phyloP scores from a whole-genome alignment of 2,888 invertebrate genomes.

The Eueremaeus valkanovi region DNA sequence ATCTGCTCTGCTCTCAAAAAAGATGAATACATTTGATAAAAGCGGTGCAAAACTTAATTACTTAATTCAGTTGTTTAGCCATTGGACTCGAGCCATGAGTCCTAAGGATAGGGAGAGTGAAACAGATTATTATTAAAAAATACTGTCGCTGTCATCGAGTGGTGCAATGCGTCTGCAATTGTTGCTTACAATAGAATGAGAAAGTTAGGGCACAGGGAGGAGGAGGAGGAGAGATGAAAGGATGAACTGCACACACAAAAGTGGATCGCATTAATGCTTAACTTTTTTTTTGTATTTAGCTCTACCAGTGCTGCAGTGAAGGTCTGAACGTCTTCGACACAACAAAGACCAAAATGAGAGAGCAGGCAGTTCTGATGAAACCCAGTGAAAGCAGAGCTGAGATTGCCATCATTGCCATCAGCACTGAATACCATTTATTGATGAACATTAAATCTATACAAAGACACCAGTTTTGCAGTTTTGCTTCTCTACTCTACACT shows the following conservation, averaged over 20 bases:
- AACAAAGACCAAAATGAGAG: slow-evolving; percentile 32
- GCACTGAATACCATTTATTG: slow-evolving; percentile 35
- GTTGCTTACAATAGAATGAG: slow-evolving; percentile 21
- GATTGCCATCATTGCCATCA: slow-evolving; percentile 32
- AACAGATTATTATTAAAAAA: neutral
- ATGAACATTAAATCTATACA: slow-evolving; percentile 34
- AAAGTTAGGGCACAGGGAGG: neutral
- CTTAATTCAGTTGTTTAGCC: slow-evolving; percentile 27
- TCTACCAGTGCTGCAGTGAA: no score
- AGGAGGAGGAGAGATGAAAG: slow-evolving; percentile 1
- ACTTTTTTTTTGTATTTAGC: slow-evolving; percentile 18
- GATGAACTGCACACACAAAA: slow-evolving; percentile 23
- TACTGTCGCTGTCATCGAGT: neutral
- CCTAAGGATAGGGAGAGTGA: neutral
- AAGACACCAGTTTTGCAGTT: slow-evolving; percentile 22
- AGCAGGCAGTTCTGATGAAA: slow-evolving; percentile 19
- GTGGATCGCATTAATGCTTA: slow-evolving; percentile 29
- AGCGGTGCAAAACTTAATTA: neutral
- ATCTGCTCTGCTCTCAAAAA: slow-evolving; percentile 10
- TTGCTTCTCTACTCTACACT: slow-evolving; percentile 12
- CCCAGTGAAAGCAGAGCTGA: neutral
- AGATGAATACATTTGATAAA: slow-evolving; percentile 8
- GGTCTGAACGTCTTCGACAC: neutral
- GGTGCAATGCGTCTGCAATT: slow-evolving; percentile 23
- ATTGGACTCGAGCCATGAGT: neutral